A percentile compares a stretch with the other conserved stretches of the same genome.
Evolutionary conservation across 2,888 invertebrate species (phyloP).

Genomic region (Carterocephalus palaemon): DNA sequence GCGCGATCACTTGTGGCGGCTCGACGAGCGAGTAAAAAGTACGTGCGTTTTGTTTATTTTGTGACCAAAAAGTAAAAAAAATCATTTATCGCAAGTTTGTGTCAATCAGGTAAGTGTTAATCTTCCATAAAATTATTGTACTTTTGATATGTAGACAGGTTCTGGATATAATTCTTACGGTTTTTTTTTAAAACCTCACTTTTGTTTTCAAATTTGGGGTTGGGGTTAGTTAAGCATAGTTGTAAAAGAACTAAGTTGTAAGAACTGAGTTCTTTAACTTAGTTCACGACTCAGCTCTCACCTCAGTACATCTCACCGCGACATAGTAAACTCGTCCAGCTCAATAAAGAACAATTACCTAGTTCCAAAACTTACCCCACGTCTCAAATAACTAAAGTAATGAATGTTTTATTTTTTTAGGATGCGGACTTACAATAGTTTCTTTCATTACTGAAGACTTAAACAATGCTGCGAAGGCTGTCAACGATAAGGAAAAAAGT

Average conservation of each 20-base stretch:
- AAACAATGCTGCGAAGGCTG: too few species aligned
- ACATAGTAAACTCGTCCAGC: too few species aligned
- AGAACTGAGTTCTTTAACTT: too few species aligned
- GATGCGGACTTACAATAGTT: too few species aligned
- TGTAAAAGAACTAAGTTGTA: too few species aligned
- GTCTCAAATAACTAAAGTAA: constrained; percentile 24
- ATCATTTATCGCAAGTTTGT: constrained; percentile 26
- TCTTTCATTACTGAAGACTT: too few species aligned
- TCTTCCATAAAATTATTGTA: constrained; percentile 27
- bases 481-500: too few species aligned
- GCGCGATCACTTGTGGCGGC: constrained; percentile 18
- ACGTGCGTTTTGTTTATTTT: constrained; percentile 28
- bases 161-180: constrained; percentile 26
- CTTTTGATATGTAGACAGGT: constrained; percentile 26
- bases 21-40: constrained; percentile 24
- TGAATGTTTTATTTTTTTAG: constrained; percentile 28
- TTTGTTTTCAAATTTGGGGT: constrained; percentile 30
- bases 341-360: too few species aligned
- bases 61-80: constrained; percentile 28
- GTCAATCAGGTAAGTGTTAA: constrained; percentile 30
- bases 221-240: constrained; percentile 31
- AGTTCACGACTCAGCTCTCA: too few species aligned
- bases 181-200: constrained; percentile 30
- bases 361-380: constrained; percentile 27
- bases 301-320: too few species aligned